Conservation (phyloP, 2,113 vertebrate genomes). For the Ceyx cyanopectus region DNA sequence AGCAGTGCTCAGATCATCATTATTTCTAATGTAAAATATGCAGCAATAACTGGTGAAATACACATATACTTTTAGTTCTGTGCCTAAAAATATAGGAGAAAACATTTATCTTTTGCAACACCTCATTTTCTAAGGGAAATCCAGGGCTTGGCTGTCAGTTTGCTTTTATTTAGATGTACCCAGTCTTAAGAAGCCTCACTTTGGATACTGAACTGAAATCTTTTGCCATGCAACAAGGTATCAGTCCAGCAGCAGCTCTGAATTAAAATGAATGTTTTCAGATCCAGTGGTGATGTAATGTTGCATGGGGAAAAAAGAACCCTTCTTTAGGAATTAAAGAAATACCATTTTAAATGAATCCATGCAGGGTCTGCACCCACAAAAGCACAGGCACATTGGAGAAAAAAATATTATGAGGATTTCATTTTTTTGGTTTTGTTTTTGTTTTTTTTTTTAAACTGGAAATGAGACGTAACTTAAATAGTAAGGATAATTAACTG, state of each 20-base stretch:
- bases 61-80: not conserved
- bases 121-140: not conserved
- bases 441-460: not conserved
- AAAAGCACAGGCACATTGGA: not conserved
- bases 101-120: not conserved
- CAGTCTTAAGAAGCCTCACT: not conserved
- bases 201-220: not conserved
- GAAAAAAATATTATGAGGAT: not conserved
- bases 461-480: constrained; percentile 64
- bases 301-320: not conserved
- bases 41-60: not conserved
- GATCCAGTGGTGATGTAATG: not conserved
- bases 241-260: not conserved
- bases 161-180: not conserved
- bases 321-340: not conserved
- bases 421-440: not conserved
- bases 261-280: not conserved
- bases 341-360: not conserved
- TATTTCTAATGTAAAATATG: not conserved
- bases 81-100: not conserved
- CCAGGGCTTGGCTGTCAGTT: not conserved
- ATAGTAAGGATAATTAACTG: constrained; percentile 62
- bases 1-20: not conserved
- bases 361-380: not conserved
- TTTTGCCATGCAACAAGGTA: not conserved